Evolutionary conservation across 2,113 vertebrate species (phyloP), one percentile per base, ranked within the genome.

Genomic region (Aspiorhynchus laticeps): DNA sequence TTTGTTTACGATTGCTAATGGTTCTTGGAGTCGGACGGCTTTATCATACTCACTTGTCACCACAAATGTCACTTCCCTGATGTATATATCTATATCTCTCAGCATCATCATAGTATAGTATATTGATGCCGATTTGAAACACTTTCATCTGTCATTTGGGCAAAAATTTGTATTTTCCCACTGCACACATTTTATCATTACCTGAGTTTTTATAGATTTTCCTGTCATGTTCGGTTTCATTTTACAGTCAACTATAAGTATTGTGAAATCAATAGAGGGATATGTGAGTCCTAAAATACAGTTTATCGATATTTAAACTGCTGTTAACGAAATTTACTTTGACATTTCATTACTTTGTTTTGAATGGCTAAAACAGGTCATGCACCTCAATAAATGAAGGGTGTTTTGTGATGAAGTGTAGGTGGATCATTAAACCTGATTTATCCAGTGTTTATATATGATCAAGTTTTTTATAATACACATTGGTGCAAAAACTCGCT

Each of bases 171-270:
- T 31, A 33, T 78, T 78, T 33, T 53, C 74, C n/a, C 28, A 53
- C n/a, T 19, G 26, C 5, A 56, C 48, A 56, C 31, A 59, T 53
- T 79, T 79, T 79, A n/a, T 36, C 33, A 21, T 56, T 59, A 36
- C 51, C 28, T n/a, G 38, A 11, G 19, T 14, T 36, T 79, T 59
- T n/a, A 59, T 80, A n/a, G 51, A 80, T 80, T 36, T 80, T 59
- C 8, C 51, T n/a, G 31, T 59, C 51, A 59, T 59, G 31, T 59
- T 59, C 24, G 31, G n/a, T 53, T 78, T 53, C 26, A 78, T 21
- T 78, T 78, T 38, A 59, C 51, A 33, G 31, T n/a, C 31, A 79
- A 24, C 11, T 7, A 56, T 24, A 38, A 59, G 9, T 33, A 79
- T 21, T 36, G 28, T 8, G 10, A 79, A 36, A 38, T 78, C 75